These are phyloP conservation scores for Thoracochromis brauschi DNA, from an alignment of 2,113 vertebrate species.

Conservation along the genomic window DNA sequence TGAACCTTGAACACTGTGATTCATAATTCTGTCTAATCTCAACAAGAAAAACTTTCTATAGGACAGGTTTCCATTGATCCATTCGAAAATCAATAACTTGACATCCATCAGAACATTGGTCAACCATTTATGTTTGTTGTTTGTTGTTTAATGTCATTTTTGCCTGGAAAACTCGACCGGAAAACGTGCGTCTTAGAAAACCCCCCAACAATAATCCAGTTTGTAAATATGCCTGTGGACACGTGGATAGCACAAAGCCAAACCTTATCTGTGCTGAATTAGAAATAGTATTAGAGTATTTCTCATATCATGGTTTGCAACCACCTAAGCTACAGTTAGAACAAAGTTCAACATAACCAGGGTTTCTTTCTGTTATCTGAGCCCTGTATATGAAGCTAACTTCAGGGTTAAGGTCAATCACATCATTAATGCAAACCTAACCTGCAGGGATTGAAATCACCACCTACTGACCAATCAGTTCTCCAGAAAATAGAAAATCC, in stretches of 20 bases:
- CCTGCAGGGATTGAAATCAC: neutral
- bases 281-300: neutral
- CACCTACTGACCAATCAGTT: neutral
- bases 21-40: neutral
- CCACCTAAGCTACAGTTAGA: neutral
- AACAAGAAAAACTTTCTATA: neutral
- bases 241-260: neutral
- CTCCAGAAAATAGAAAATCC: neutral
- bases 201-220: no score
- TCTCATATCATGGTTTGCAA: neutral
- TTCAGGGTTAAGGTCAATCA: neutral
- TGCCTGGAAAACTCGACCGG: fast-evolving
- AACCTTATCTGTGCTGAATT: neutral
- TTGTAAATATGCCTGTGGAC: neutral
- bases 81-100: neutral
- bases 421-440: neutral
- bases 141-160: fast-evolving
- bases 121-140: neutral
- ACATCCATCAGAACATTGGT: neutral
- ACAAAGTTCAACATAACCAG: neutral
- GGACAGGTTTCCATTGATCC: neutral
- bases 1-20: neutral
- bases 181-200: neutral
- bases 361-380: neutral
- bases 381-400: neutral